Evolutionary conservation across 2,113 vertebrate species (phyloP).

Genomic region (Pandion haliaetus): DNA sequence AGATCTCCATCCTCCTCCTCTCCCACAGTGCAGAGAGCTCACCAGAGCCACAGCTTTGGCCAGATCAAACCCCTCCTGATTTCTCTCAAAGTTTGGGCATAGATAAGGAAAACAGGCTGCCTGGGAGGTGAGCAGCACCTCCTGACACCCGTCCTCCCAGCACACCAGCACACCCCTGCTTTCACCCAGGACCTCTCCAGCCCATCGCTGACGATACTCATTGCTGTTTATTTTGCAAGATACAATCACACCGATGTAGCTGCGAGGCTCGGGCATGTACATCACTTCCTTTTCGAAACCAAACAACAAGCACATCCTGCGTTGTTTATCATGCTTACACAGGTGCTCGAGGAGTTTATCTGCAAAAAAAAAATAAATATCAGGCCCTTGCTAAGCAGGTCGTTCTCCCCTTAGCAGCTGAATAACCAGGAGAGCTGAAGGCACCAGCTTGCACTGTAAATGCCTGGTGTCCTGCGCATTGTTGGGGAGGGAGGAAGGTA

Average conservation of each 20-base stretch:
- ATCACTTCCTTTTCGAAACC: slow-evolving; percentile 10
- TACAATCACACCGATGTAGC: accelerated
- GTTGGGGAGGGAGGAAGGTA: neutral
- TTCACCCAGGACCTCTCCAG: neutral
- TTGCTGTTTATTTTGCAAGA: neutral
- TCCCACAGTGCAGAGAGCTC: accelerated
- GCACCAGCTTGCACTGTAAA: neutral
- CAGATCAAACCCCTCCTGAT: neutral
- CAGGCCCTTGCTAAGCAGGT: neutral
- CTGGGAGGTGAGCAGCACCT: neutral
- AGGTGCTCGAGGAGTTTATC: neutral
- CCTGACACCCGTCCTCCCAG: too few species aligned
- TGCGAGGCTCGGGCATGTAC: neutral
- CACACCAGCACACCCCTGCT: neutral
- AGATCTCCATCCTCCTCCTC: neutral
- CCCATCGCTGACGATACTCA: neutral
- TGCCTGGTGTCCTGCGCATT: neutral
- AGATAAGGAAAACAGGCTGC: neutral
- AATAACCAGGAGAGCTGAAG: neutral
- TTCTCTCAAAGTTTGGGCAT: neutral
- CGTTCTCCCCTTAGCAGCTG: neutral
- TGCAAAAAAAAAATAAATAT: neutral
- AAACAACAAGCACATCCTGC: slow-evolving; percentile 8
- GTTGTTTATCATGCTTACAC: neutral
- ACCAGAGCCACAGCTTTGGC: neutral